phyloP scores from a whole-genome alignment of 92 coral and sea anemone species.

The Bergia puertoricense region DNA sequence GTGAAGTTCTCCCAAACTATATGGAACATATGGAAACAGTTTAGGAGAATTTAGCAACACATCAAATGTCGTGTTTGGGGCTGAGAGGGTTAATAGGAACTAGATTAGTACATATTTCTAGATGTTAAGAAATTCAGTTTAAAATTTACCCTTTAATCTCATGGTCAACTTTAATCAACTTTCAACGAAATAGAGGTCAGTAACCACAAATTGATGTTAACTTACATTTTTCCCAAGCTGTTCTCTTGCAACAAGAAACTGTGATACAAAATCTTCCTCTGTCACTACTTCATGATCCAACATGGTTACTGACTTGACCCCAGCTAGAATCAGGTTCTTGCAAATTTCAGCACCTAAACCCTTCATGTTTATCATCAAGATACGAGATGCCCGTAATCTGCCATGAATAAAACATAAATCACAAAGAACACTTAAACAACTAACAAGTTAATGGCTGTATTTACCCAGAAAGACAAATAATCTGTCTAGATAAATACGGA shows the following conservation, averaged over 20 bases:
- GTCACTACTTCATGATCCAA: constrained; percentile 73
- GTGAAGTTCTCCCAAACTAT: too few species aligned
- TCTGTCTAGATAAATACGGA: too few species aligned
- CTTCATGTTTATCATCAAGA: constrained; percentile 82
- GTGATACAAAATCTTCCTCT: constrained; percentile 87
- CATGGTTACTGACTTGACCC: constrained; percentile 90
- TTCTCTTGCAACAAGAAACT: constrained; percentile 85
- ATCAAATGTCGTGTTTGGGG: too few species aligned
- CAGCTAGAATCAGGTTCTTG: constrained; percentile 94
- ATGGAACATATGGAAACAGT: too few species aligned
- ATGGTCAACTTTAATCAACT: too few species aligned
- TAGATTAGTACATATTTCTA: too few species aligned
- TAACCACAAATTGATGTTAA: neutral
- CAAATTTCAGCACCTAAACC: constrained; percentile 99
- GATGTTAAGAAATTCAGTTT: too few species aligned
- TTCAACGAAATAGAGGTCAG: neutral
- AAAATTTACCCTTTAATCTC: too few species aligned
- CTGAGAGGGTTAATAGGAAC: too few species aligned
- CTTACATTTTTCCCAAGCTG: constrained; percentile 95
- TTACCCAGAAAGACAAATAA: too few species aligned
- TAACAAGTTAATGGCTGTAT: neutral
- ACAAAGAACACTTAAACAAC: neutral
- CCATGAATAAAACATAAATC: neutral
- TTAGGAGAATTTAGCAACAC: too few species aligned
- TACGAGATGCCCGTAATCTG: constrained; percentile 87